Conservation (phyloP, 2,888 invertebrate species). For the Callosobruchus maculatus region DNA sequence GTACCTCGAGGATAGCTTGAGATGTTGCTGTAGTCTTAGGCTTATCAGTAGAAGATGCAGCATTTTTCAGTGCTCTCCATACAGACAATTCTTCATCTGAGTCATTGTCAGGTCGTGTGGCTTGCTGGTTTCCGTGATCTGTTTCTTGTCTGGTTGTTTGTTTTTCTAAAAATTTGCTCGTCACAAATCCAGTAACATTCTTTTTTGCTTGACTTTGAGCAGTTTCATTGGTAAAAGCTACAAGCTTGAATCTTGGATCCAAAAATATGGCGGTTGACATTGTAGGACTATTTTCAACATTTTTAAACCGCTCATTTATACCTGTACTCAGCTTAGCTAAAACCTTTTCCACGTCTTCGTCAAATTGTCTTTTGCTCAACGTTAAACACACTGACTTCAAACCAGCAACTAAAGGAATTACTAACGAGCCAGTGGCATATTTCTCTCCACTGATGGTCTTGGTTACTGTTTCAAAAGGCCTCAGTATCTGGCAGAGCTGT, state of each 20-base stretch:
- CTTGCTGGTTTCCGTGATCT: no score
- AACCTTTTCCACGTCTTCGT: no score
- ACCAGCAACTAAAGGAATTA: background rate
- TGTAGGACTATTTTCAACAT: slow-evolving; percentile 9
- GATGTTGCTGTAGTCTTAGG: no score
- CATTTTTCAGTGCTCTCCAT: background rate
- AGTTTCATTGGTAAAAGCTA: slow-evolving; percentile 2
- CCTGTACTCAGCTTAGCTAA: background rate
- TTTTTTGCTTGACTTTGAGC: background rate
- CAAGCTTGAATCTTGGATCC: slow-evolving; percentile 11
- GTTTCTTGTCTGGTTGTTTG: no score
- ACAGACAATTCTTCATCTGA: no score
- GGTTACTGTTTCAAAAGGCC: slow-evolving; percentile 19
- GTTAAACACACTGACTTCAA: background rate
- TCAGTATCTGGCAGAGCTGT: slow-evolving; percentile 15
- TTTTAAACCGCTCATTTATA: slow-evolving; percentile 4
- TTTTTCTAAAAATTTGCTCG: no score
- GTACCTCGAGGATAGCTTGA: slow-evolving; percentile 14
- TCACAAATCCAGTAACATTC: no score
- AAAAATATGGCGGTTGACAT: slow-evolving; percentile 7
- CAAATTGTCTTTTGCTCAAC: no score
- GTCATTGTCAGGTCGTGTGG: no score
- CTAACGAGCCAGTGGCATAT: slow-evolving; percentile 3
- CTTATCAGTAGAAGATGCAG: background rate
- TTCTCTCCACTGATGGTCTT: slow-evolving; percentile 14